Base-by-base conservation (phyloP, 2,113 vertebrate species). In the Pionites leucogaster region DNA sequence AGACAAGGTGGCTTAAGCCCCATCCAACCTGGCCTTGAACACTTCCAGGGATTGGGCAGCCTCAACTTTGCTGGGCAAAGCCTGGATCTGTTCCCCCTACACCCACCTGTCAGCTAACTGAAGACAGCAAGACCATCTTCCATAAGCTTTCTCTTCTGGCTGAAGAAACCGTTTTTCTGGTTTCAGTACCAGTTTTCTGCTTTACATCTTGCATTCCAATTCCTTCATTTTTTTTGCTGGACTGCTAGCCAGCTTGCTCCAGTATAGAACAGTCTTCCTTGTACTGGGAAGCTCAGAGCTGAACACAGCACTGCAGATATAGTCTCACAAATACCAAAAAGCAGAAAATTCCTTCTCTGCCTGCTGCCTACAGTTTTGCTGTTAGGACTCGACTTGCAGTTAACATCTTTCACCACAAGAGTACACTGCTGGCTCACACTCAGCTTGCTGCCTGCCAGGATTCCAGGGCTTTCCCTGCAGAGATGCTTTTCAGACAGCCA, bases 91-190 rank as follows among this genome's bases (percentile, higher is more conserved):
- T 22, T 17, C 16, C 47, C 59, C 63, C 71, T 44, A 31, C 31
- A 78, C 63, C 28, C 0, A 0, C 44, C 33, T 57, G 20, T 60
- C 72, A 50, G 28, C 16, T 18, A 77, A 42, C 0, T 82, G 53
- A 81, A 70, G 39, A 65, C 5, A 50, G 29, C 39, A 65, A 15
- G 27, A n/a, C 1, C 2, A 60, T 31, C 14, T 90, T 24, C 33
- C 33, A 12, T 15, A 29, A 41, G 4, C 25, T 63, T 82, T 76
- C 22, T 37, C 52, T 63, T 86, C 57, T 72, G 1, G 39, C 12
- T 20, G 13, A 75, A 70, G 3, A 76, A 85, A 31, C 7, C 3
- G 18, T 52, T 86, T 49, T 46, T 22, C 46, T 44, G 23, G 25
- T 68, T 79, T 87, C 35, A n/a, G 33, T 17, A 75, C 5, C 39